Conservation (phyloP, 2,888 invertebrate genomes). For the Lucinisca nassula region DNA sequence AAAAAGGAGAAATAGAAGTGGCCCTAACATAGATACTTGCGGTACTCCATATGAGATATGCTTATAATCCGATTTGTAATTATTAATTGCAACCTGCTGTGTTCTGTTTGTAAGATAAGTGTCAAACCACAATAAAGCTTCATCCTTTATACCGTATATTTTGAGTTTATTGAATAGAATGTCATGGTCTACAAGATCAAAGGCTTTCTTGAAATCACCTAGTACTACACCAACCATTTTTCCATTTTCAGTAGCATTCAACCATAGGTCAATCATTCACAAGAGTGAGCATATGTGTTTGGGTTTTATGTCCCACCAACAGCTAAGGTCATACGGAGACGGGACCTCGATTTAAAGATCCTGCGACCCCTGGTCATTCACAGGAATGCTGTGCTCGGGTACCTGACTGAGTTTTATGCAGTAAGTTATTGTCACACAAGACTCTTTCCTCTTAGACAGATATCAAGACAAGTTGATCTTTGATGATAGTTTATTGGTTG, state of each 20-base stretch:
- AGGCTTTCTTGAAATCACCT: background rate
- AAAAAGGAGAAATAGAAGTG: background rate
- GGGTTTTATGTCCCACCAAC: too few relatives aligned
- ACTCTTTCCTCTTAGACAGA: too few relatives aligned
- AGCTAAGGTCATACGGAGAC: too few relatives aligned
- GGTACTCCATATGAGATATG: background rate
- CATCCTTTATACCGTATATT: background rate
- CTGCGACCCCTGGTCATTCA: too few relatives aligned
- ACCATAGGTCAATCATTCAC: background rate
- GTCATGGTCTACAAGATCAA: background rate
- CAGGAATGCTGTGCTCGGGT: background rate
- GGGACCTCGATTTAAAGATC: too few relatives aligned
- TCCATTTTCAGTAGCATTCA: background rate
- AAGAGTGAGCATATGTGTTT: too few relatives aligned
- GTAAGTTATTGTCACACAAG: background rate
- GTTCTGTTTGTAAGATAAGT: background rate
- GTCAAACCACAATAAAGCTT: background rate
- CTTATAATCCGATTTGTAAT: background rate
- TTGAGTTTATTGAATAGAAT: background rate
- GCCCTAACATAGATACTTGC: background rate
- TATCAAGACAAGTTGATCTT: too few relatives aligned
- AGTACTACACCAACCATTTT: background rate
- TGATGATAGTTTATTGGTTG: too few relatives aligned
- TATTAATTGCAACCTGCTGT: background rate
- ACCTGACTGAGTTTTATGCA: conserved; percentile 1